phyloP scores from a whole-genome alignment of 2,888 invertebrate species.

The Apodemia mormo region DNA sequence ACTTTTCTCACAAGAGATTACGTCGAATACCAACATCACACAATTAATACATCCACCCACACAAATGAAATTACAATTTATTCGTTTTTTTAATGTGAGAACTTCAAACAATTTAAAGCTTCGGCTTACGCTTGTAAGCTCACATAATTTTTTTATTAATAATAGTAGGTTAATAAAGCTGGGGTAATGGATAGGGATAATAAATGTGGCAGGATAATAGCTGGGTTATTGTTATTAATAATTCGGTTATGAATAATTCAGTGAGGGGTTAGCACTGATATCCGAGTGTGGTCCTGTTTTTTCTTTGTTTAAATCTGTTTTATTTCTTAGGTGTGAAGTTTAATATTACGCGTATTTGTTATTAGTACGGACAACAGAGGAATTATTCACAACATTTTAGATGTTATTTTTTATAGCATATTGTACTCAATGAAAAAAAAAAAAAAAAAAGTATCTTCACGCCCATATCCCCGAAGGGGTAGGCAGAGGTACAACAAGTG shows the following conservation, averaged over 20 bases:
- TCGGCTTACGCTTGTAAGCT: conserved; percentile 66
- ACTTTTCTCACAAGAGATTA: conserved; percentile 59
- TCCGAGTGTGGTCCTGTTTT: conserved; percentile 20
- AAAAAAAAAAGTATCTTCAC: no score
- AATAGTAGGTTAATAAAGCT: conserved; percentile 46
- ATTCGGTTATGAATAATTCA: conserved; percentile 75
- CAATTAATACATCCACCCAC: conserved; percentile 41
- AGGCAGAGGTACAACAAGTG: no score
- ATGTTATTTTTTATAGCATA: no score
- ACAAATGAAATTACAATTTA: conserved; percentile 16
- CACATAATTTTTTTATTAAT: conserved; percentile 77
- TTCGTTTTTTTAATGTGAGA: conserved; percentile 51
- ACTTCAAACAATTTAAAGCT: conserved; percentile 69
- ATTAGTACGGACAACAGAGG: no score
- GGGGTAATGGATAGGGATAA: conserved; percentile 17
- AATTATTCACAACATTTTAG: no score
- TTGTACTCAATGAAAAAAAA: no score
- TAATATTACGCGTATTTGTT: background rate
- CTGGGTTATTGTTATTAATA: conserved; percentile 67
- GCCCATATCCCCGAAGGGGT: no score
- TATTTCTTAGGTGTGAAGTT: background rate
- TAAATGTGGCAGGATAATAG: conserved; percentile 21
- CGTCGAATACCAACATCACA: conserved; percentile 31
- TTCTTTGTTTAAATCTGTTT: background rate
- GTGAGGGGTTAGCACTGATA: conserved; percentile 42